These are phyloP conservation scores for Kryptopterus vitreolus DNA, from an alignment of 2,797 vertebrate genomes.

Conservation along the genomic window DNA sequence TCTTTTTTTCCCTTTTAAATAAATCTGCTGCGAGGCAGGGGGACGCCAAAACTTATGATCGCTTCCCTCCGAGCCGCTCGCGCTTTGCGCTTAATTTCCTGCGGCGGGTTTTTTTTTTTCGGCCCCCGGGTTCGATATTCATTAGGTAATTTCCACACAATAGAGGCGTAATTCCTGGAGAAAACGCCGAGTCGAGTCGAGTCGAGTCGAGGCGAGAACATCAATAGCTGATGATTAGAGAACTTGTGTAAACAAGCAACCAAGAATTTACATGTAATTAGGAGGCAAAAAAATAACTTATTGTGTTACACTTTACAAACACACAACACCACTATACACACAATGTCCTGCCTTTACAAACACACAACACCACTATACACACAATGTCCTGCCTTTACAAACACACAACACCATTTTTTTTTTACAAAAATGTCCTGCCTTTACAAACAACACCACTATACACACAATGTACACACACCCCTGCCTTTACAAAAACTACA, in stretches of 20 bases:
- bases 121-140: conserved; percentile 44
- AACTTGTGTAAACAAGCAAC: conserved; percentile 56
- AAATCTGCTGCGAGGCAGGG: conserved; percentile 73
- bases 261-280: conserved; percentile 46
- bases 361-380: not conserved
- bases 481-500: too few species aligned
- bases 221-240: conserved; percentile 58
- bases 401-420: too few species aligned
- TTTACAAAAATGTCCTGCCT: too few species aligned
- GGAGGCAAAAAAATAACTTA: conserved; percentile 19
- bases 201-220: conserved; percentile 51
- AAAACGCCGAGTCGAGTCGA: conserved; percentile 46
- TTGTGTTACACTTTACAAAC: conserved; percentile 11
- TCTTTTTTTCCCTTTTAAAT: conserved; percentile 43
- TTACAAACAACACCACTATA: too few species aligned
- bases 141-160: conserved; percentile 55
- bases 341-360: not conserved
- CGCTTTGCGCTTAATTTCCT: too few species aligned
- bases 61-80: too few species aligned
- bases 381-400: too few species aligned
- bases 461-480: too few species aligned
- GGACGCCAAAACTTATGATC: too few species aligned
- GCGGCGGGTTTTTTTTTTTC: too few species aligned
- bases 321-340: not conserved
- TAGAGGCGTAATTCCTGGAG: conserved; percentile 55